Conservation (phyloP, 2,113 vertebrate genomes). For the zebrafish (Danio rerio) region DNA sequence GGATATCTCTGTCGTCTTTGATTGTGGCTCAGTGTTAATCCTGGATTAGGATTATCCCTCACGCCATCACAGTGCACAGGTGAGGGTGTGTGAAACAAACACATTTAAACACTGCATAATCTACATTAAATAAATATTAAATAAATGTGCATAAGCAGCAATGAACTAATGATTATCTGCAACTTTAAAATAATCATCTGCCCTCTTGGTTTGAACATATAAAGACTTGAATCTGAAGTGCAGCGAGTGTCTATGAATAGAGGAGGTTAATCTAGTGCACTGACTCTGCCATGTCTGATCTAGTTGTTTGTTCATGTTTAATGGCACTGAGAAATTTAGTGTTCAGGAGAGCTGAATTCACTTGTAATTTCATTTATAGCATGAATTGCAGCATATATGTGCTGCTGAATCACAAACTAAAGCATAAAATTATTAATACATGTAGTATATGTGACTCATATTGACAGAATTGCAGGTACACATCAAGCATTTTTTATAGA, state of each 20-base stretch:
- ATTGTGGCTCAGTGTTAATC: slow-evolving; percentile 13
- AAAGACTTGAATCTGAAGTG: neutral
- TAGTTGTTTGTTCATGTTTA: neutral
- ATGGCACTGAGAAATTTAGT: neutral
- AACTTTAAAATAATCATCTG: neutral
- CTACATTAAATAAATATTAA: too few relatives aligned
- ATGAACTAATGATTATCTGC: neutral
- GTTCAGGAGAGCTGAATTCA: too few relatives aligned
- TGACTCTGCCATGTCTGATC: neutral
- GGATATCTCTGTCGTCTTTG: slow-evolving; percentile 22
- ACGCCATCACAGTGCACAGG: slow-evolving; percentile 23
- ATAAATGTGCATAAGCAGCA: neutral
- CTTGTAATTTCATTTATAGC: too few relatives aligned
- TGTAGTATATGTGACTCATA: too few relatives aligned
- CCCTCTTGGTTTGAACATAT: neutral
- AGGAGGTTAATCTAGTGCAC: neutral
- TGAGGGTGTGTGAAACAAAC: neutral
- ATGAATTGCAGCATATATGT: too few relatives aligned
- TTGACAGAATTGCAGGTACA: too few relatives aligned
- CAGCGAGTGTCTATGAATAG: slow-evolving; percentile 11
- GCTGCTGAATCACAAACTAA: too few relatives aligned
- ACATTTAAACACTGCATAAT: neutral
- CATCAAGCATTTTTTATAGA: too few relatives aligned
- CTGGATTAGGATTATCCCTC: slow-evolving; percentile 34
- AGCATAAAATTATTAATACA: too few relatives aligned